Evolutionary conservation across 2,797 vertebrate genomes (phyloP).

Genomic region (Eptatretus atami): DNA sequence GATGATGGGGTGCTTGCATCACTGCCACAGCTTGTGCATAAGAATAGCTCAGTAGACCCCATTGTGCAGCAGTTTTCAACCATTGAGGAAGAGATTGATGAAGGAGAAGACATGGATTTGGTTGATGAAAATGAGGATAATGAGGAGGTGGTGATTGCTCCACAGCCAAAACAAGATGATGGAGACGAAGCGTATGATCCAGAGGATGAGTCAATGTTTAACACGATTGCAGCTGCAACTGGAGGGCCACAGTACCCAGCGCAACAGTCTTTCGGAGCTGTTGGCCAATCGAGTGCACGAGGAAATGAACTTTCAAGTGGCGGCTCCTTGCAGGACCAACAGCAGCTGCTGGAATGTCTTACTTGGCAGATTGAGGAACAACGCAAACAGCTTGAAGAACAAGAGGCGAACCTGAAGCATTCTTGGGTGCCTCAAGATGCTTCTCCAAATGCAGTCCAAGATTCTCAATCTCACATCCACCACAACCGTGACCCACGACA

Average conservation of each 20-base stretch:
- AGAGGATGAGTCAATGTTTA: constrained; percentile 1
- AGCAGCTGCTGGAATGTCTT: not conserved
- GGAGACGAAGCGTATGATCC: constrained; percentile 4
- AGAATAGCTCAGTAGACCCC: too few relatives aligned
- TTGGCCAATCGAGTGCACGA: not conserved
- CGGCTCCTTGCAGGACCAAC: not conserved
- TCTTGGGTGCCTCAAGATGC: not conserved
- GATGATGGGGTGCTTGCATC: too few relatives aligned
- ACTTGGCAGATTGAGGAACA: constrained; percentile 1
- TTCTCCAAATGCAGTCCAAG: too few relatives aligned
- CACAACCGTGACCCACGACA: constrained; percentile 3
- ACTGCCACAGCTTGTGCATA: too few relatives aligned
- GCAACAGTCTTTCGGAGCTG: not conserved
- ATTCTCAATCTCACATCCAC: not conserved
- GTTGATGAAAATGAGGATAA: not conserved
- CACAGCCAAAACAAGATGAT: not conserved
- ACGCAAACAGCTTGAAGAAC: constrained; percentile 1
- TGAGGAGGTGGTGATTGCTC: not conserved
- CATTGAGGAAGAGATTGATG: too few relatives aligned
- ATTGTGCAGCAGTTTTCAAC: not conserved
- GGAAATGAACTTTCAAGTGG: too few relatives aligned
- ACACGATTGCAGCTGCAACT: not conserved
- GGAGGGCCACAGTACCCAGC: too few relatives aligned
- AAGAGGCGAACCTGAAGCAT: not conserved
- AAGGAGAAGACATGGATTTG: too few relatives aligned